These are phyloP conservation scores for Incurvaria masculella DNA, from an alignment of 2,888 invertebrate genomes.

Conservation along the genomic window DNA sequence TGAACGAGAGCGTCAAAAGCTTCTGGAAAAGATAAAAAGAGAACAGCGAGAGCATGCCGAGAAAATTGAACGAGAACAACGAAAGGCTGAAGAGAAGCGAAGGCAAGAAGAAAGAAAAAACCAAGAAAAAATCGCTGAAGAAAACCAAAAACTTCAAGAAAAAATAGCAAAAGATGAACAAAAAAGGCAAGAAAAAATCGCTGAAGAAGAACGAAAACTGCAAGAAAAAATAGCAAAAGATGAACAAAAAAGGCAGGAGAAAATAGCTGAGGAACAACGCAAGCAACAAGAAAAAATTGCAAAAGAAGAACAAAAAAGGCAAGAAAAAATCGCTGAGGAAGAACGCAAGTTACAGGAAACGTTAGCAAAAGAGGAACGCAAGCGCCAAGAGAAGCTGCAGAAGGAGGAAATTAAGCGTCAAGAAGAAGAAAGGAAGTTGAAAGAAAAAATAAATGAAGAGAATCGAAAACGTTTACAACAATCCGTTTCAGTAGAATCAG, in stretches of 20 bases:
- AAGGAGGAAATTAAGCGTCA: slow-evolving; percentile 15
- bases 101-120: slow-evolving; percentile 19
- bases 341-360: slow-evolving; percentile 17
- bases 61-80: slow-evolving; percentile 21
- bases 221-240: slow-evolving; percentile 6
- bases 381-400: slow-evolving; percentile 14
- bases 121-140: slow-evolving; percentile 18
- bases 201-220: slow-evolving; percentile 13
- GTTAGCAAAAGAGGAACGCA: slow-evolving; percentile 17
- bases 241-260: slow-evolving; percentile 14
- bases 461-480: slow-evolving; percentile 17
- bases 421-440: slow-evolving; percentile 1
- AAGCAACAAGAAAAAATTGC: slow-evolving; percentile 12
- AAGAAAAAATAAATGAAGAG: neutral
- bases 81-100: slow-evolving; percentile 14
- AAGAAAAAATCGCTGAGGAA: slow-evolving; percentile 19
- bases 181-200: slow-evolving; percentile 21
- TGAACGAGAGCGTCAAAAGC: slow-evolving; percentile 25
- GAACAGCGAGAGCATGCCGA: slow-evolving; percentile 18
- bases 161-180: slow-evolving; percentile 26
- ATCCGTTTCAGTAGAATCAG: slow-evolving; percentile 10
- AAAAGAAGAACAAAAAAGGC: slow-evolving; percentile 4
- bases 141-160: slow-evolving; percentile 21
- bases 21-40: slow-evolving; percentile 21
- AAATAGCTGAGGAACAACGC: slow-evolving; percentile 11